Conservation (phyloP, 2,797 vertebrate genomes). For the Perodicticus potto region DNA sequence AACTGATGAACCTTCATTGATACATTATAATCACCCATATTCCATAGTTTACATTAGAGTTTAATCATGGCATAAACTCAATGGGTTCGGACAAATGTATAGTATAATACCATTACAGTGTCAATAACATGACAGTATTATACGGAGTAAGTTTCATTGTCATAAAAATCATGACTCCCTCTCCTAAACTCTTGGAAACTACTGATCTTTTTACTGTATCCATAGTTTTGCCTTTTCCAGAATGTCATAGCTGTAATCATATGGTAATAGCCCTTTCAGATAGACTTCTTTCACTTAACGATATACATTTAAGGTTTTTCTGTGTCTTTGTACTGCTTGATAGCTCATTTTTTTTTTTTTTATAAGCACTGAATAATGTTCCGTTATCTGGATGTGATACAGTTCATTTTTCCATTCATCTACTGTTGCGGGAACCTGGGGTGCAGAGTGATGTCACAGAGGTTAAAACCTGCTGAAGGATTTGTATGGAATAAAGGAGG, state of each 20-base stretch:
- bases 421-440: background rate
- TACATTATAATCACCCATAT: background rate
- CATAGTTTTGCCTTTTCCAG: background rate
- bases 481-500: no score
- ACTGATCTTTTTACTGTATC: background rate
- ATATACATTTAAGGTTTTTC: background rate
- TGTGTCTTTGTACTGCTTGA: background rate
- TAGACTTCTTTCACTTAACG: slow-evolving; percentile 13
- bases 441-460: no score
- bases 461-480: no score
- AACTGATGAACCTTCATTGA: background rate
- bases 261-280: background rate
- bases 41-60: background rate
- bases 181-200: background rate
- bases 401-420: background rate
- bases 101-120: background rate
- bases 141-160: background rate
- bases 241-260: background rate
- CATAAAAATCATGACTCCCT: background rate
- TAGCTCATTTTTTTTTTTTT: background rate
- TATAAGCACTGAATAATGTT: background rate
- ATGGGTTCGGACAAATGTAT: background rate
- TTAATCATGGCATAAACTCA: background rate
- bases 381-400: background rate
- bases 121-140: background rate